phyloP scores from a whole-genome alignment of 2,888 invertebrate genomes.

The Macrophya annulata region DNA sequence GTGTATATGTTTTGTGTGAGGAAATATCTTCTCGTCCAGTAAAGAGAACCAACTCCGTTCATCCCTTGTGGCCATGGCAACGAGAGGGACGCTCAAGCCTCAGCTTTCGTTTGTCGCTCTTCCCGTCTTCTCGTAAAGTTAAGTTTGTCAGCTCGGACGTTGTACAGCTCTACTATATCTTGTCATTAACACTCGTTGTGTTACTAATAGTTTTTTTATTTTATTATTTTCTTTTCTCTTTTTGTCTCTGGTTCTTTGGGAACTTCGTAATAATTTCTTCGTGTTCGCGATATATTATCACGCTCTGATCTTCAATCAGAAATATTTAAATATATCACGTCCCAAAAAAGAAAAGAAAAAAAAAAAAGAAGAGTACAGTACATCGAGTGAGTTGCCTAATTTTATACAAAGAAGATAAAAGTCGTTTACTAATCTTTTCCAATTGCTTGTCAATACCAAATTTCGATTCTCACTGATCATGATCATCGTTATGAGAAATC shows the following conservation, averaged over 20 bases:
- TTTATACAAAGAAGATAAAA: too few relatives aligned
- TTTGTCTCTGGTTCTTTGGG: not conserved
- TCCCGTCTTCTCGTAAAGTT: constrained; percentile 40
- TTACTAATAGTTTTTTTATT: not conserved
- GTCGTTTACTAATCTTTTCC: too few relatives aligned
- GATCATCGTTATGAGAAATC: constrained; percentile 43
- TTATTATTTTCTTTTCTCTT: not conserved
- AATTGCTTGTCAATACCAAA: not conserved
- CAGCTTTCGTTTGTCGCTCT: not conserved
- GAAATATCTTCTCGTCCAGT: constrained; percentile 12
- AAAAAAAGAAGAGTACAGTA: not conserved
- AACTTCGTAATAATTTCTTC: not conserved
- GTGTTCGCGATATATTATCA: not conserved
- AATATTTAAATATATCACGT: not conserved
- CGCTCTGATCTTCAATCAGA: not conserved
- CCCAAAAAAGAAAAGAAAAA: too few relatives aligned
- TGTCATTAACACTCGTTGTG: constrained; percentile 39
- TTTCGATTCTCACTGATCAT: not conserved
- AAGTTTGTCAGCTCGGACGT: constrained; percentile 52
- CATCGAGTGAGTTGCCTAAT: not conserved
- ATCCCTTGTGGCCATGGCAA: constrained; percentile 53
- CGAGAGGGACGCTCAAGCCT: constrained; percentile 35
- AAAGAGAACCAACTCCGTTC: constrained; percentile 22
- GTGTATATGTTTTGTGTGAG: not conserved
- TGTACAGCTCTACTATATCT: constrained; percentile 15